A percentile compares a stretch with the other conserved stretches of the same genome.
phyloP scores from a whole-genome alignment of 2,113 vertebrate genomes.

The Percopsis transmontana region DNA sequence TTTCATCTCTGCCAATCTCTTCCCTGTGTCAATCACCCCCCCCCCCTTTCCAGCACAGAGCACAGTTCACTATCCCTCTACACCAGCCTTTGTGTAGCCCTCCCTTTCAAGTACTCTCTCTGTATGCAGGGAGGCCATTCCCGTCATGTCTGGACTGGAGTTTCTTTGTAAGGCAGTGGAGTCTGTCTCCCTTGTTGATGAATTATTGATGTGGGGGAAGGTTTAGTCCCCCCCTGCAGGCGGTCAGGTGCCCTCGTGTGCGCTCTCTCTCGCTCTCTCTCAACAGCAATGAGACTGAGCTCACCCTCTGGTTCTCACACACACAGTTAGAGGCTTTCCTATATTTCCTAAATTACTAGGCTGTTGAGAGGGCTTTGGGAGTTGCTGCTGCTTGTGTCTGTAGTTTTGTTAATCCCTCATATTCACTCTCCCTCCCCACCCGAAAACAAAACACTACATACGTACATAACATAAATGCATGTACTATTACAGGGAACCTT shows the following conservation, averaged over 20 bases:
- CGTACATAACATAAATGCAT: no score
- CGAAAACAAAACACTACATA: no score
- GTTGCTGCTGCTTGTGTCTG: background rate
- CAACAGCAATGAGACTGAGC: background rate
- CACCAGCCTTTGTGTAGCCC: background rate
- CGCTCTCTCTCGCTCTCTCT: background rate
- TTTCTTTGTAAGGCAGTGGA: background rate
- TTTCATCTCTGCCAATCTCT: background rate
- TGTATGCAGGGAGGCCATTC: background rate
- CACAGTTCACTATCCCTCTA: background rate
- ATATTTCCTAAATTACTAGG: background rate
- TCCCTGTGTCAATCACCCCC: background rate
- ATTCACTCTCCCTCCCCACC: background rate
- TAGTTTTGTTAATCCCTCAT: background rate
- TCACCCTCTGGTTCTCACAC: background rate
- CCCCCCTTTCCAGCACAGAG: background rate
- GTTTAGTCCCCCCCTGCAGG: background rate
- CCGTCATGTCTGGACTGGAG: background rate
- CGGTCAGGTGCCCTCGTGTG: background rate
- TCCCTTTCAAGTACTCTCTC: background rate
- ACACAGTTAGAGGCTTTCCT: background rate
- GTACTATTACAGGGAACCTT: no score
- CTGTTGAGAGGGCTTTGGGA: background rate
- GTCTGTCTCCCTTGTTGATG: background rate
- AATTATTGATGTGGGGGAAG: slow-evolving; percentile 1